Evolutionary conservation across 2,797 vertebrate species (phyloP), one percentile per base, ranked within the genome.

Genomic region (Onychomys torridus): DNA sequence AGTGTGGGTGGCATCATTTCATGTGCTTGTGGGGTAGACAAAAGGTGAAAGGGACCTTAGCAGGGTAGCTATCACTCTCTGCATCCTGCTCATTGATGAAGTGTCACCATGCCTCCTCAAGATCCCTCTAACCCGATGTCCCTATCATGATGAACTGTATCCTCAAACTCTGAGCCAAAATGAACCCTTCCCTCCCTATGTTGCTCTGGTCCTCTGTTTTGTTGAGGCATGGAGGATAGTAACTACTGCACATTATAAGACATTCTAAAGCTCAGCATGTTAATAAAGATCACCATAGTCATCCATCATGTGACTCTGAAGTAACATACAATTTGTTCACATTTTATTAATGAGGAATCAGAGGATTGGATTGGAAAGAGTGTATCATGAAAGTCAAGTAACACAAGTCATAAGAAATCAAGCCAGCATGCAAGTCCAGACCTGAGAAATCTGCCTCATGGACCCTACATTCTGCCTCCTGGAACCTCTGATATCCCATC

Each of bases 341-440:
- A 92, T 86, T 92, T 81, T 37, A 76, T 11, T 79, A 37, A 83
- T 43, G 37, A 78, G 78, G 25, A 93, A 82, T 78, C 73, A 57
- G 82, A 86, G 57, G 46, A 55, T 81, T 76, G 57, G 46, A 55
- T 81, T 76, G 63, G 40, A 43, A 37, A 73, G 57, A 83, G 43
- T 40, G 65, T 59, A 69, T 23, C 13, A 40, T 34, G 25, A 40
- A 76, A 3, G 16, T 13, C 34, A 93, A 55, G 52, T 73, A 5
- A 83, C 0, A 16, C 2, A 55, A 59, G 13, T 16, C 37, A 9
- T 34, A 79, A 93, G 7, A 34, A 43, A 40, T 29, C 1, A 11
- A 84, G 27, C 37, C 29, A 40, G 57, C 77, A 57, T 34, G n/a
- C 6, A 14, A 91, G 57, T 10, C 73, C 32, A 65, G 2, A 21